Percentiles rank a stretch among this genome's conserved stretches.
Evolutionary conservation across 2,113 vertebrate species (phyloP).

Genomic region (Indicator indicator): DNA sequence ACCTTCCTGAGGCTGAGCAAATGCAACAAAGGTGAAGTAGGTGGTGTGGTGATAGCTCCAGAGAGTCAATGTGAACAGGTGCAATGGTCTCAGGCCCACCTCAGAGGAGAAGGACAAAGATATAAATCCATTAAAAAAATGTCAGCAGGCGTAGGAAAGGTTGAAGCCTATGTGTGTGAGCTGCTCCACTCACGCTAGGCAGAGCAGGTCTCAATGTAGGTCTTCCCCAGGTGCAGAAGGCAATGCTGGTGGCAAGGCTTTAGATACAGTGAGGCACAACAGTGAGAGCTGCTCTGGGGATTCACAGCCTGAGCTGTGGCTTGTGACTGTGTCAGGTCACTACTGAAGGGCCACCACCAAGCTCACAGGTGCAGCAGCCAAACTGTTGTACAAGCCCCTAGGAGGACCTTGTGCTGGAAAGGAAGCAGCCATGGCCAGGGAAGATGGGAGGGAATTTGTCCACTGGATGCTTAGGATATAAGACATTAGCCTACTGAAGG

Average conservation of each 20-base stretch:
- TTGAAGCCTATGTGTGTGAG: neutral
- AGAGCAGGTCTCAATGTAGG: neutral
- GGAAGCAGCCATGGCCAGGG: neutral
- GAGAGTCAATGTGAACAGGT: neutral
- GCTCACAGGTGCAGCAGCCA: neutral
- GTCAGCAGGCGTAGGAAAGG: neutral
- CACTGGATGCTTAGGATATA: accelerated
- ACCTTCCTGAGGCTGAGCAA: neutral
- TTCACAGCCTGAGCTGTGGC: neutral
- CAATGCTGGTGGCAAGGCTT: neutral
- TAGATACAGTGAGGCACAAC: neutral
- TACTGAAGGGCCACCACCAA: neutral
- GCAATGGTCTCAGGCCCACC: neutral
- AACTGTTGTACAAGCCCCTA: neutral
- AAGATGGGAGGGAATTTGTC: neutral
- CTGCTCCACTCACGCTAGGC: neutral
- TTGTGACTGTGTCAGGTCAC: neutral
- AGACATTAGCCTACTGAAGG: neutral
- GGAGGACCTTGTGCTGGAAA: neutral
- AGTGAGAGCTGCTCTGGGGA: neutral
- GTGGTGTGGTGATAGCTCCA: neutral
- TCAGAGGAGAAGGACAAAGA: neutral
- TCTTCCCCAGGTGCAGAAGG: neutral
- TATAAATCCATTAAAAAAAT: neutral
- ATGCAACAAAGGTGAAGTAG: neutral